Percentiles rank a stretch among this genome's conserved stretches.
Conservation (phyloP, 2,797 vertebrate species). For the Lacerta bilineata region DNA sequence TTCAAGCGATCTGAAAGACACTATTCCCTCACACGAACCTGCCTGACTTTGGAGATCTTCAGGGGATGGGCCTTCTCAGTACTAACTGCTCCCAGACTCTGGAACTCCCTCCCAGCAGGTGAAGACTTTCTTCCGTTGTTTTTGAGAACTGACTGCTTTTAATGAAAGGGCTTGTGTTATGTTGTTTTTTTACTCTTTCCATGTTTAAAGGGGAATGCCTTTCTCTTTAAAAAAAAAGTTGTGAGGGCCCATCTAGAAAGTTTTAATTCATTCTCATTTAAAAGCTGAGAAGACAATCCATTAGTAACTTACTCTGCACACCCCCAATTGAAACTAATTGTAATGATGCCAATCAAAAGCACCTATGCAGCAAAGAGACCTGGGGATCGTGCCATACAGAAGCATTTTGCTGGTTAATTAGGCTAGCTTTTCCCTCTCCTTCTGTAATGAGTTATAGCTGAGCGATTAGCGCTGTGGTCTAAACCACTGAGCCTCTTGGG, state of each 20-base stretch:
- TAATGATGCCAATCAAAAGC: constrained; percentile 8
- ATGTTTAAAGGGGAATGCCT: constrained; percentile 19
- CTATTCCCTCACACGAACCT: too few relatives aligned
- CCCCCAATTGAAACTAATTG: background rate
- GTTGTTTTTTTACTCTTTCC: constrained; percentile 39
- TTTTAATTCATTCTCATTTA: background rate
- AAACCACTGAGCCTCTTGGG: too few relatives aligned
- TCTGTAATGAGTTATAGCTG: constrained; percentile 49
- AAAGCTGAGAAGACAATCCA: background rate
- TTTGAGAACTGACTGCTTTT: too few relatives aligned
- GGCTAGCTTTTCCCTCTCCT: constrained; percentile 35
- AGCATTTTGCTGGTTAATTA: background rate
- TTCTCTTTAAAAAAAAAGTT: constrained; percentile 32
- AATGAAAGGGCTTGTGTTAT: too few relatives aligned
- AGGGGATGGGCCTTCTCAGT: too few relatives aligned
- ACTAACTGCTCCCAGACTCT: too few relatives aligned
- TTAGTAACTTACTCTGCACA: background rate
- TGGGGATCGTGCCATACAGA: background rate
- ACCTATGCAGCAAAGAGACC: constrained; percentile 2
- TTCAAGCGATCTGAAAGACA: too few relatives aligned
- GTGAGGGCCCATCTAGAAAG: constrained; percentile 25
- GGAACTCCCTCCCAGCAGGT: too few relatives aligned
- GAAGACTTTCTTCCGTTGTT: too few relatives aligned
- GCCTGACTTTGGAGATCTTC: too few relatives aligned
- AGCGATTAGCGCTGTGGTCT: too few relatives aligned